A percentile compares a stretch with the other conserved stretches of the same genome.
These are phyloP conservation scores for Phaethornis superciliosus DNA, from an alignment of 2,113 vertebrate species.

Conservation along the genomic window DNA sequence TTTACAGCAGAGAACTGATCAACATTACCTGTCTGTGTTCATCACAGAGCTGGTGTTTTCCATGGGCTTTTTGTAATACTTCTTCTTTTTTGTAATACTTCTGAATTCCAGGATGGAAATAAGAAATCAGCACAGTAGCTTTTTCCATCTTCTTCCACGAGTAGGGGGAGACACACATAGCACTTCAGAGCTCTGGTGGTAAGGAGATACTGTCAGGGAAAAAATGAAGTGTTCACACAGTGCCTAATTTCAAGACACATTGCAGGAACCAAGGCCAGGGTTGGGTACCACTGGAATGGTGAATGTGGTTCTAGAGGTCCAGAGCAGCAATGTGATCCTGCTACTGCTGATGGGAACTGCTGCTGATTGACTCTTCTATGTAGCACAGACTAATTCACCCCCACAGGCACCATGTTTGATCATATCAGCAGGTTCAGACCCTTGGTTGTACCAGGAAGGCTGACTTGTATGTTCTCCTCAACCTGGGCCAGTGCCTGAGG, in stretches of 20 bases:
- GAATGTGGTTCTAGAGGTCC: neutral
- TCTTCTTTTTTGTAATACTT: neutral
- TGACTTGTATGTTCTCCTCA: neutral
- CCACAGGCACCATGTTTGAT: accelerated
- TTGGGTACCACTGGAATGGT: accelerated
- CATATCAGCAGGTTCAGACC: neutral
- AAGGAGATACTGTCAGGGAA: neutral
- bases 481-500: neutral
- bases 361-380: neutral
- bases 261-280: neutral
- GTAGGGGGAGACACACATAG: accelerated
- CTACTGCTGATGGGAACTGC: neutral
- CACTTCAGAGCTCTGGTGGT: accelerated
- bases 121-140: neutral
- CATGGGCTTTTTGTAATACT: accelerated
- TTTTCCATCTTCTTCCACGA: neutral
- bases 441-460: neutral
- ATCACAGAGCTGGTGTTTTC: neutral
- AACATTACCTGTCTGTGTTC: neutral
- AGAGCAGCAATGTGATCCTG: neutral
- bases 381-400: accelerated
- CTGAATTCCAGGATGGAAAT: neutral
- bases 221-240: accelerated
- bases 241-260: neutral
- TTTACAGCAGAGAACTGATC: neutral